Conservation (phyloP, 2,113 vertebrate species). For the Microtus ochrogaster region DNA sequence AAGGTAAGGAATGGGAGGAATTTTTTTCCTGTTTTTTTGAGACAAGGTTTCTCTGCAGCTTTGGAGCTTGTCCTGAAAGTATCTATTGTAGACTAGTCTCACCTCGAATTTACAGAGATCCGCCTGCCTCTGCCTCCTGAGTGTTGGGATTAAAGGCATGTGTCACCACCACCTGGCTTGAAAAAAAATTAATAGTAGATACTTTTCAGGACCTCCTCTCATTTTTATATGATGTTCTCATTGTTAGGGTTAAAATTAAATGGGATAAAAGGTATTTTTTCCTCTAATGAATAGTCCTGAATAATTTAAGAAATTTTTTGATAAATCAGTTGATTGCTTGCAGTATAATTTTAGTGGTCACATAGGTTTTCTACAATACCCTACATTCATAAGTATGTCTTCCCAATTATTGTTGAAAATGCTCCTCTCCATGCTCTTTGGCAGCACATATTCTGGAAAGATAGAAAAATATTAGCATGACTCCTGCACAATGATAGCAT, state of each 20-base stretch:
- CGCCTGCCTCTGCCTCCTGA: too few relatives aligned
- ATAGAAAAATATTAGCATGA: neutral
- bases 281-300: constrained; percentile 18
- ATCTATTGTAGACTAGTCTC: too few relatives aligned
- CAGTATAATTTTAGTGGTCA: neutral
- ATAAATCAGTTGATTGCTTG: neutral
- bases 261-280: neutral
- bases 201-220: neutral
- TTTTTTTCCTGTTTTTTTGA: too few relatives aligned
- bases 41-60: too few relatives aligned
- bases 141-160: too few relatives aligned
- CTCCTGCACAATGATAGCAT: neutral
- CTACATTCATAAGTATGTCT: neutral
- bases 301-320: neutral
- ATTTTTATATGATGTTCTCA: fast-evolving
- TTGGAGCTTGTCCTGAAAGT: too few relatives aligned
- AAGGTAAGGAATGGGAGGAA: neutral
- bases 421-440: neutral
- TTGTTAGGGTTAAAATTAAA: neutral
- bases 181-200: too few relatives aligned
- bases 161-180: too few relatives aligned
- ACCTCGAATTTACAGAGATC: too few relatives aligned
- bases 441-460: neutral
- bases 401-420: neutral
- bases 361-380: neutral